Evolutionary conservation across 1,140 invertebrate genomes (phyloP), one percentile per base, ranked within the genome.

Genomic region (Panagrolaimus sp.): DNA sequence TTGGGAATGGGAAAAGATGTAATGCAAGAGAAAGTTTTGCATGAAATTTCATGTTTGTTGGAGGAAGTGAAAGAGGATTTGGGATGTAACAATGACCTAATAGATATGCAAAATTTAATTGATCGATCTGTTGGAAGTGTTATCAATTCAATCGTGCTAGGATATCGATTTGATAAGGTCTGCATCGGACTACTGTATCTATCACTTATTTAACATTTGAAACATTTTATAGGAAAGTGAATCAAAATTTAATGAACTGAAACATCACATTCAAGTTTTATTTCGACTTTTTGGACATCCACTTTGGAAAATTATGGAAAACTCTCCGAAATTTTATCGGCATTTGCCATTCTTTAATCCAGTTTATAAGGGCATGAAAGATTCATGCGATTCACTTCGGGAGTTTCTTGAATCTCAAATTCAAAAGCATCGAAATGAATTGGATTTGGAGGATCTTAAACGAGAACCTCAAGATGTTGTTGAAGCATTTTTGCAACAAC

Each of bases 1-100:
- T 75, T 75, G 63, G 74, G 74, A 1, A 38, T 75, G 5, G 74
- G 74, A n/a, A 75, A 76, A 55, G 73, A 75, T 65, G n/a, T 75
- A 28, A 75, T 75, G 73, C 65, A 75, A 32, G 45, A 76, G 21
- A 68, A 58, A 14, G 28, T 58, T 17, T 28, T 58, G 0, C 21
- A 58, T 9, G 73, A 74, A 69, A 71, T 75, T 28, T 26, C 44
- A 10, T 28, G 15, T 12, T 44, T 63, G 47, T 43, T 75, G 43
- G 65, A 71, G 43, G 47, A 67, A 12, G 43, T 73, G 38, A 70
- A 71, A 24, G 26, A 32, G 5, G 68, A 72, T 47, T 43, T 65
- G 26, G 17, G 17, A 24, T 24, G 21, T 4, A 28, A 28, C 3
- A 28, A 26, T 58, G 52, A 26, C 4, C 14, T 26, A 12, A 21